Base-by-base conservation (phyloP, 2,888 invertebrate genomes). In the Geophilus truncorum region DNA sequence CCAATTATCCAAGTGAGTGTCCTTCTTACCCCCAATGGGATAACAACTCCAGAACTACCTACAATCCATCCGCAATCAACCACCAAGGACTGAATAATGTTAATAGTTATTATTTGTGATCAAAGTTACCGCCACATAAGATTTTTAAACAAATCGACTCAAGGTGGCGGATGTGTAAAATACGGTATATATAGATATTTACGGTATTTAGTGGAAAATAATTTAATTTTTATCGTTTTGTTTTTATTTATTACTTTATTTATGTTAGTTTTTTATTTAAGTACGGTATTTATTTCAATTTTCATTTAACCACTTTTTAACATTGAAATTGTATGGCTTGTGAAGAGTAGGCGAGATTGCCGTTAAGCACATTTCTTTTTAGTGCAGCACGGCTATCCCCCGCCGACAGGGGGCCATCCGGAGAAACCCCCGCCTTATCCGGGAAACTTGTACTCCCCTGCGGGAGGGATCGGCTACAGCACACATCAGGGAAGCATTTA, bases 361-460 rank as follows among this genome's bases (percentile, higher is more conserved):
- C 70, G 70, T 70, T 28, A 70, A 70, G 70, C 70, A 70, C 70
- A 40, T 76, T 80, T 76, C 76, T 23, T 40, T 80, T 25, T 75
- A 80, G 80, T 80, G 80, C 80, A 80, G 80, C 80, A 80, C 40
- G 80, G 80, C 40, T 80, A 76, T 51, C 80, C 80, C 80, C 80
- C 36, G 34, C 21, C 30, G 34, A 32, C 75, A 40, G 80, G 80
- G 80, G 80, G 80, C 28, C 80, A 80, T 80, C 80, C 80, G 75
- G 82, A 83, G 57, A 82, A 82, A 78, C 82, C 82, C 45, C 83
- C 82, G 36, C 80, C 82, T 21, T 83, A 82, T 77, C 93, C 93
- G 94, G 94, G 94, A 95, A 95, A 95, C 94, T 94, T 93, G 94
- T 92, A 91, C 93, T 94, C 92, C 94, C 95, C 94, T 94, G 94